Percentiles rank a stretch among this genome's conserved stretches.
Evolutionary conservation across 2,113 vertebrate species (phyloP).

Genomic region (Lepidothrix coronata): DNA sequence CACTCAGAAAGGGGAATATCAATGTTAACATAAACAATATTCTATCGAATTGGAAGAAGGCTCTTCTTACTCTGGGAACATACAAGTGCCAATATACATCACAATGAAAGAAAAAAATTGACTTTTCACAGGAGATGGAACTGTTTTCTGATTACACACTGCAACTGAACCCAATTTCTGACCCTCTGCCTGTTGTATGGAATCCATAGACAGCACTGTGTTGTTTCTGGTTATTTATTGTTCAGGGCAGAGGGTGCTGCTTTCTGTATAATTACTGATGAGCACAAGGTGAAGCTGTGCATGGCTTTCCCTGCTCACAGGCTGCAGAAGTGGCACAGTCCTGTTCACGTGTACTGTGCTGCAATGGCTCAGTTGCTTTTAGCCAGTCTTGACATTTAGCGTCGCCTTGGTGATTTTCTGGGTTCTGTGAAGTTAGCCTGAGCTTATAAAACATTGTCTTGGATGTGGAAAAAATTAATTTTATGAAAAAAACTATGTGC

Average conservation of each 20-base stretch:
- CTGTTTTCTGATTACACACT: neutral
- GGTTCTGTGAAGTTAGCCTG: slow-evolving; percentile 44
- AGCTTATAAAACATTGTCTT: neutral
- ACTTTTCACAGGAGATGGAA: neutral
- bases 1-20: neutral
- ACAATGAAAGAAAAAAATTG: neutral
- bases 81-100: neutral
- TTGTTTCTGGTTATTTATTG: neutral
- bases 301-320: neutral
- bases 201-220: neutral
- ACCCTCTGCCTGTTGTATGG: neutral
- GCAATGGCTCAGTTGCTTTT: slow-evolving; percentile 26
- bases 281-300: neutral
- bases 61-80: neutral
- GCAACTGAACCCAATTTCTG: neutral
- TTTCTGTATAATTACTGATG: neutral
- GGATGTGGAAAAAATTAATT: neutral
- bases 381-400: slow-evolving; percentile 55
- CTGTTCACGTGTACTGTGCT: neutral
- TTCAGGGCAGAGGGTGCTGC: neutral
- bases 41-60: neutral
- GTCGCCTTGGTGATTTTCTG: slow-evolving; percentile 61
- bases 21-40: neutral
- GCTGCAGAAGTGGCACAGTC: slow-evolving; percentile 18
- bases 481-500: neutral